These are phyloP conservation scores for Heteromurus nitidus DNA, from an alignment of 2,888 invertebrate genomes.

Conservation along the genomic window DNA sequence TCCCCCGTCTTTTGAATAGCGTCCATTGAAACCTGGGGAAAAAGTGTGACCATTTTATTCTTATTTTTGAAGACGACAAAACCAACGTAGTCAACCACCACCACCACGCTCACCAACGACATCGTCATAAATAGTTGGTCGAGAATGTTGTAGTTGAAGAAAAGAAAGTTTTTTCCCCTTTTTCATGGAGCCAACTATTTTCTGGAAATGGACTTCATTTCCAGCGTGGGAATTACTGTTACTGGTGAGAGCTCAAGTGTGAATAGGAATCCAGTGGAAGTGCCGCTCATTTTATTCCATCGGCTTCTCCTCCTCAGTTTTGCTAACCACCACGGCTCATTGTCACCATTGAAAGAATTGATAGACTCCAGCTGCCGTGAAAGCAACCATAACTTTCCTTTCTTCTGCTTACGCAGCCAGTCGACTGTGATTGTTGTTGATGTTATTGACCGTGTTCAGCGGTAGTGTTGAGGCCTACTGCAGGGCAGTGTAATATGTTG, in stretches of 20 bases:
- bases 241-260: slow-evolving; percentile 61
- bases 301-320: slow-evolving; percentile 15
- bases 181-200: slow-evolving; percentile 54
- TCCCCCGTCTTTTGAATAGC: not conserved
- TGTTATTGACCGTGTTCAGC: slow-evolving; percentile 64
- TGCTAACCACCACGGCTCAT: slow-evolving; percentile 47
- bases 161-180: slow-evolving; percentile 40
- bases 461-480: slow-evolving; percentile 57
- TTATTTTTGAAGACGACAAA: slow-evolving; percentile 17
- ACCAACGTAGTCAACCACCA: not conserved
- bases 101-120: not conserved
- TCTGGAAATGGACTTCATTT: slow-evolving; percentile 65
- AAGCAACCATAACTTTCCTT: slow-evolving; percentile 38
- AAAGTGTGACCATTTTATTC: slow-evolving; percentile 43
- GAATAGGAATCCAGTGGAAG: slow-evolving; percentile 56
- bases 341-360: slow-evolving; percentile 53
- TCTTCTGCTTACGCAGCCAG: slow-evolving; percentile 47
- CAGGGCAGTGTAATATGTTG: slow-evolving; percentile 66
- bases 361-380: slow-evolving; percentile 32
- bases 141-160: slow-evolving; percentile 43
- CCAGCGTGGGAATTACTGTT: slow-evolving; percentile 57
- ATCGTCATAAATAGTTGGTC: slow-evolving; percentile 49
- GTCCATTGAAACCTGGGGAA: not conserved
- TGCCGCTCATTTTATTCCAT: slow-evolving; percentile 36
- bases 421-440: slow-evolving; percentile 61